These are phyloP conservation scores for Synergus japonicus DNA, from an alignment of 2,888 invertebrate genomes.

Conservation along the genomic window DNA sequence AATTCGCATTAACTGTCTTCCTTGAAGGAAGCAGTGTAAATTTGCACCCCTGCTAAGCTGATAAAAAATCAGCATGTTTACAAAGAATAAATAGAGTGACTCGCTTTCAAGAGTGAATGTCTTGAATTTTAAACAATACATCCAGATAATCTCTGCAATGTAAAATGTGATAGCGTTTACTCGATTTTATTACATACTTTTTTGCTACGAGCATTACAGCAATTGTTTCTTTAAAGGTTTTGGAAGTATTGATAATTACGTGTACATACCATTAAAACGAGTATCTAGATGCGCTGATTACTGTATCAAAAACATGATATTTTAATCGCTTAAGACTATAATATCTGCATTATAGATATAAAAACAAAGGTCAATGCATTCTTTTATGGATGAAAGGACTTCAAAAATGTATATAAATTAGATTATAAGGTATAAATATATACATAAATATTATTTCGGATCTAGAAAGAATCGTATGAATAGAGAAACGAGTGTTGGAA, in stretches of 20 bases:
- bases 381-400: conserved; percentile 44
- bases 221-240: conserved; percentile 44
- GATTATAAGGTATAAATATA: conserved; percentile 50
- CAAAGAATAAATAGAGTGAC: not conserved
- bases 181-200: conserved; percentile 20
- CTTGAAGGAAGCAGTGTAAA: not conserved
- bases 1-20: not conserved
- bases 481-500: not conserved
- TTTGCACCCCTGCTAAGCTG: conserved; percentile 1
- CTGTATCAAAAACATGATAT: conserved; percentile 47
- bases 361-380: conserved; percentile 42
- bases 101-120: not conserved
- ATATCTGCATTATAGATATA: conserved; percentile 42
- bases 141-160: conserved; percentile 21
- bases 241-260: conserved; percentile 51
- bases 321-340: conserved; percentile 47
- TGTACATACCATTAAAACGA: conserved; percentile 51
- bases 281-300: conserved; percentile 49
- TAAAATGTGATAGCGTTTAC: conserved; percentile 23
- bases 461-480: conserved; percentile 39
- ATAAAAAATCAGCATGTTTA: not conserved
- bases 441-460: conserved; percentile 47
- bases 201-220: conserved; percentile 14
- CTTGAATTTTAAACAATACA: not conserved
- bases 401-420: conserved; percentile 59